Base-by-base conservation (phyloP, 2,888 invertebrate genomes). In the Drosophila prostipennis region DNA sequence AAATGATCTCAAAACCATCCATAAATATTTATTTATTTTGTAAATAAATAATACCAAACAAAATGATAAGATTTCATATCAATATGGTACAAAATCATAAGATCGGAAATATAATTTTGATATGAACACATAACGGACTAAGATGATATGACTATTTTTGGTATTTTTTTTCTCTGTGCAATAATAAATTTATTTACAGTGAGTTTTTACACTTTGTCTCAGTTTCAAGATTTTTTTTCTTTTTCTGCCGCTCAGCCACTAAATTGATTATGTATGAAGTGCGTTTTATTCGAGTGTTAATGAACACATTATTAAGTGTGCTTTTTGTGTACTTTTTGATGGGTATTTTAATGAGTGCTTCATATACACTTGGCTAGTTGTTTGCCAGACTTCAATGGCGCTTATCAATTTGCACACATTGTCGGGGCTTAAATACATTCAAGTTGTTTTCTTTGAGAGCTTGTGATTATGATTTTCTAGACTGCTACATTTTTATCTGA, bases 301-400 rank as follows among this genome's bases (percentile, higher is more conserved):
- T 11, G 1, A 36, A 36, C 46, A 14, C 45, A 34, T 55, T 55
- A 23, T 43, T 11, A 6, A 19, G 54, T 42, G 32, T 42, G 54
- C 7, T 32, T 43, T 54, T 42, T 42, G 43, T 54, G 32, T 19
- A 23, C 4, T n/a, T 43, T 45, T 36, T 14, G 11, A 45, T 45
- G 55, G 6, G 23, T 32, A 23, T 45, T 56, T 43, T 48, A 36
- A 46, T 23, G 56, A 14, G 14, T 48, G 13, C 23, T 54, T 43
- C 10, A 19, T 32, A 19, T n/a, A 11, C 54, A 54, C 32, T 54
- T 19, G 19, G 54, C 32, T 6, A n/a, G 11, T 32, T 6, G 32
- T 32, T 16, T 16, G 29, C 6, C 10, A 34, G 11, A 6, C 8
- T 19, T 19, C 34, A 8, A n/a, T 5, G n/a, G n/a, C 2, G 43